A percentile compares a stretch with the other conserved stretches of the same genome.
phyloP scores from a whole-genome alignment of 2,888 invertebrate genomes.

The Andrena fulva region DNA sequence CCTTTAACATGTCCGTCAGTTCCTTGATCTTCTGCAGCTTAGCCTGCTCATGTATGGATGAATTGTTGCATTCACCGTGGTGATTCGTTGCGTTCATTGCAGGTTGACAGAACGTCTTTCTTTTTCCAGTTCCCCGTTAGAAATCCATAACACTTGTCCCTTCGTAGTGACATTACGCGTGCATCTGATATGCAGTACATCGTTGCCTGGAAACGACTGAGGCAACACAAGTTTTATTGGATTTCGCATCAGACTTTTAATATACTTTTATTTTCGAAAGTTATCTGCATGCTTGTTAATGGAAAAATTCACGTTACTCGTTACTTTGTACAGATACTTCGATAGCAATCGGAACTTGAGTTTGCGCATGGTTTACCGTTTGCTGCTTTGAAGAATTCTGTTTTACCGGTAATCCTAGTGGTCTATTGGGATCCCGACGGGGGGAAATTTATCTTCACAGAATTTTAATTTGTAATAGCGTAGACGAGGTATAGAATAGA shows the following conservation, averaged over 20 bases:
- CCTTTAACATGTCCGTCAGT: conserved; percentile 74
- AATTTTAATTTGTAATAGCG: too few species aligned
- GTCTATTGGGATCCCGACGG: background rate
- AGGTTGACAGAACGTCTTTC: conserved; percentile 8
- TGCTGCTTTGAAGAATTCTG: background rate
- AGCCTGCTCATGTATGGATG: conserved; percentile 58
- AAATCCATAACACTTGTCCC: conserved; percentile 57
- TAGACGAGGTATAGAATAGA: too few species aligned
- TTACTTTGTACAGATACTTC: background rate
- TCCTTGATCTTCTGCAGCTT: conserved; percentile 73
- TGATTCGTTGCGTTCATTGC: conserved; percentile 58
- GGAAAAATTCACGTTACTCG: background rate
- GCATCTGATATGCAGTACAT: conserved; percentile 36
- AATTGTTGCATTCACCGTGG: conserved; percentile 30
- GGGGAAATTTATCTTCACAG: too few species aligned
- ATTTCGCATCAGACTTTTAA: background rate
- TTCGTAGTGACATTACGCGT: conserved; percentile 19
- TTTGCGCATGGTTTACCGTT: background rate
- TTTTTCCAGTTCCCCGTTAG: conserved; percentile 33
- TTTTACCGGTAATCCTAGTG: background rate
- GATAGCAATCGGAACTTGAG: background rate
- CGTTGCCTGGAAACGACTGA: conserved; percentile 63
- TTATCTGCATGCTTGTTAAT: background rate
- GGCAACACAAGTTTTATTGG: conserved; percentile 58
- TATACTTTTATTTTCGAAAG: background rate